These are phyloP conservation scores for Agriopis leucophaearia DNA, from an alignment of 2,888 invertebrate species.

Conservation along the genomic window DNA sequence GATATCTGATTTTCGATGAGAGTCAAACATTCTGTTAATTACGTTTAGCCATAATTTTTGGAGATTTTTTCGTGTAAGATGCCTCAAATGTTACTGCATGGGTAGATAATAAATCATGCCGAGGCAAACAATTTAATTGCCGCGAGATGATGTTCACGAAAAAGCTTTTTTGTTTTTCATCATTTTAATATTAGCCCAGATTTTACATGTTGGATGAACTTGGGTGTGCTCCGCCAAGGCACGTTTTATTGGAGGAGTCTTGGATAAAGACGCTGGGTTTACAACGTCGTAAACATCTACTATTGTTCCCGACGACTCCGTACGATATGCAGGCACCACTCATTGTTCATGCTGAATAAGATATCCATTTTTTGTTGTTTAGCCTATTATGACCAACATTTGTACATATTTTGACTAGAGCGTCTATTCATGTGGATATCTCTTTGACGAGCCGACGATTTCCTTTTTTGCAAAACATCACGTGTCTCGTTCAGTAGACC, in stretches of 20 bases:
- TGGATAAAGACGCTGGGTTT: slow-evolving; percentile 80
- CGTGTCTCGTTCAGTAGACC: slow-evolving; percentile 53
- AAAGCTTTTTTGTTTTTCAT: slow-evolving; percentile 19
- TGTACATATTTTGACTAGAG: slow-evolving; percentile 84
- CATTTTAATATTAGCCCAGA: slow-evolving; percentile 34
- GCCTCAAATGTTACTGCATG: slow-evolving; percentile 29
- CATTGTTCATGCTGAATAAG: slow-evolving; percentile 84
- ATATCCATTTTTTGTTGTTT: slow-evolving; percentile 82
- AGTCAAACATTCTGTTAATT: slow-evolving; percentile 36
- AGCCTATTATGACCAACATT: slow-evolving; percentile 75
- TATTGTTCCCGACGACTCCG: slow-evolving; percentile 73
- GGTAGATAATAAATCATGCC: slow-evolving; percentile 28
- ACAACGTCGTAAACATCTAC: slow-evolving; percentile 75
- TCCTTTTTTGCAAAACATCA: slow-evolving; percentile 70
- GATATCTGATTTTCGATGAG: slow-evolving; percentile 28
- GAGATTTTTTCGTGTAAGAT: slow-evolving; percentile 25
- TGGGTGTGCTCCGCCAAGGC: slow-evolving; percentile 51
- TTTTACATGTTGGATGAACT: slow-evolving; percentile 26
- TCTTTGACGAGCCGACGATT: slow-evolving; percentile 72
- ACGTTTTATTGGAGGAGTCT: slow-evolving; percentile 73
- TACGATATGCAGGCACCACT: slow-evolving; percentile 73
- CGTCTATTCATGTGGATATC: slow-evolving; percentile 60
- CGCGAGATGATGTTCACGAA: slow-evolving; percentile 24
- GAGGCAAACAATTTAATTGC: slow-evolving; percentile 34
- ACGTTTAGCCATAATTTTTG: slow-evolving; percentile 26